Evolutionary conservation across 2,888 invertebrate genomes (phyloP).

Genomic region (Ophion obscuratus): DNA sequence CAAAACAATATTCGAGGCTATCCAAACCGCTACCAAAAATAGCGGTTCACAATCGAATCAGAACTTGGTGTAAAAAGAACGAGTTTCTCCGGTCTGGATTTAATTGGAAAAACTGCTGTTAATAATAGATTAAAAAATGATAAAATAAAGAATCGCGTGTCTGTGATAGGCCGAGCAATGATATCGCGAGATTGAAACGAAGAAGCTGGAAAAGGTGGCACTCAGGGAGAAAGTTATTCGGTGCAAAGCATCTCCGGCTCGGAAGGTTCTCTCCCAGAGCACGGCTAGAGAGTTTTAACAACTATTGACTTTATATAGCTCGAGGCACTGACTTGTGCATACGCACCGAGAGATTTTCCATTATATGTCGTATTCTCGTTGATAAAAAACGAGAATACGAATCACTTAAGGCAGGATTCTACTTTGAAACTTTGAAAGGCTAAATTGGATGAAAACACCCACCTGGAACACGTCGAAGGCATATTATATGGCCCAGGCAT

Average conservation of each 20-base stretch:
- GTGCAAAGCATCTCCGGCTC: conserved; percentile 35
- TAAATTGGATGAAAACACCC: too few relatives aligned
- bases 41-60: background rate
- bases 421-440: too few relatives aligned
- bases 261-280: conserved; percentile 50
- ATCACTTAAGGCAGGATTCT: too few relatives aligned
- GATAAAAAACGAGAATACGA: background rate
- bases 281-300: conserved; percentile 55
- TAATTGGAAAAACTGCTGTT: conserved; percentile 1
- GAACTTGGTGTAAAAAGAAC: background rate
- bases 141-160: conserved; percentile 22
- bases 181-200: conserved; percentile 49
- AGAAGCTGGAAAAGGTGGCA: conserved; percentile 53
- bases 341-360: conserved; percentile 47
- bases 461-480: too few relatives aligned
- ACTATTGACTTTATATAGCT: conserved; percentile 48
- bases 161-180: conserved; percentile 12
- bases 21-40: background rate
- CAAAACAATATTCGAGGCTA: too few relatives aligned
- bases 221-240: conserved; percentile 55
- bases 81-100: background rate
- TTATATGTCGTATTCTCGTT: conserved; percentile 30
- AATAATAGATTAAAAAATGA: conserved; percentile 19
- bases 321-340: conserved; percentile 4
- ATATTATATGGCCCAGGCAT: too few relatives aligned